Base-by-base conservation (phyloP, 2,888 invertebrate species). In the Erannis defoliaria region DNA sequence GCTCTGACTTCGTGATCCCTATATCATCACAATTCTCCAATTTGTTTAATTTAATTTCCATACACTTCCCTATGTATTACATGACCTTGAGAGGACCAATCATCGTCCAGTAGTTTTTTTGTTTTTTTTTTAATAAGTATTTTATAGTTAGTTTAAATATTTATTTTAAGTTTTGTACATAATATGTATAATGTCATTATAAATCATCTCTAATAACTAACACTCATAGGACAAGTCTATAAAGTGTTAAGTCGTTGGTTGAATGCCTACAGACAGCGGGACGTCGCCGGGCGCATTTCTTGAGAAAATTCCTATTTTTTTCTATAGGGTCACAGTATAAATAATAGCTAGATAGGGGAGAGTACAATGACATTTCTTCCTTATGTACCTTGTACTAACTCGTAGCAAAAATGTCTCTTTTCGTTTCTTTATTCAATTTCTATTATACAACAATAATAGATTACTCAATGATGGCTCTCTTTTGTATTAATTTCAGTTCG, bases 301-400 rank as follows among this genome's bases (percentile, higher is more conserved):
- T 16, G 38, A 38, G 50, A 50, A 50, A 50, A 50, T 37, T 23
- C 35, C 5, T 49, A 35, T 49, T 50, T 50, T 50, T 50, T 38
- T 23, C 38, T 43, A 21, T 42, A 8, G 9, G 38, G 16, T 1
- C 40, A 12, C 42, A 21, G 42, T 21, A 42, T n/a, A 21, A 42
- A 42, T 5, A 21, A 5, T 10, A 2, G 10, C 42, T 19, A 6
- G 16, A 37, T 38, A 37, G 50, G 50, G 38, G 50, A 50, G 50
- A 50, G 50, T 26, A 50, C 50, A 50, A 50, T 50, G 50, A 26
- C 50, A 2, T 10, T 6, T 46, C 31, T 31, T 31, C 18, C 46
- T 26, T 10, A 31, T n/a, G 5, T 12, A 46, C 31, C 18, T 18
- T 18, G 16, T 19, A 2, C 26, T 26, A 46, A 18, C 10, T 19